Conservation (phyloP, 2,888 invertebrate species). For the Gymnoscelis rufifasciata region DNA sequence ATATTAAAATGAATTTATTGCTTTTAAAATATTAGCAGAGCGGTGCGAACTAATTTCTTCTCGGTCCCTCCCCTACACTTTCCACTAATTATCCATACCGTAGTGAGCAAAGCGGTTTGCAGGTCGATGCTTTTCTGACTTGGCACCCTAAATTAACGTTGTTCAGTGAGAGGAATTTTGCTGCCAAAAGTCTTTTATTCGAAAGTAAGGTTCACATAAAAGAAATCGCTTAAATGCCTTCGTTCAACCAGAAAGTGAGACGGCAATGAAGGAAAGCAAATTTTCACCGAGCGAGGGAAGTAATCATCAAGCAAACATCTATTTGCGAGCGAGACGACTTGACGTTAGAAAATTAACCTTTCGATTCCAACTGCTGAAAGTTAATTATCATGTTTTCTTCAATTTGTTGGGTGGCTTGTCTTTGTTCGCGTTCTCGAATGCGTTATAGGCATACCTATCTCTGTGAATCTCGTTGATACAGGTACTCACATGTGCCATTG, state of each 20-base stretch:
- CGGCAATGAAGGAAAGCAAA: conserved; percentile 42
- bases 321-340: conserved; percentile 26
- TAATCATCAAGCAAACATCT: conserved; percentile 28
- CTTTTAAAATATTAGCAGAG: conserved; percentile 36
- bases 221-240: conserved; percentile 24
- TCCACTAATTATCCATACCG: conserved; percentile 51
- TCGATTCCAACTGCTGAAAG: conserved; percentile 20
- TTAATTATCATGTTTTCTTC: conserved; percentile 24
- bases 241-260: conserved; percentile 34
- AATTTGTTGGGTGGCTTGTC: conserved; percentile 18
- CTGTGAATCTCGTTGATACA: conserved; percentile 19
- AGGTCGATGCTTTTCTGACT: conserved; percentile 41
- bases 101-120: conserved; percentile 52
- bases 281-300: conserved; percentile 40
- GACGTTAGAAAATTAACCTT: conserved; percentile 32
- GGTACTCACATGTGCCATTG: conserved; percentile 16
- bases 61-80: conserved; percentile 36
- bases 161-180: conserved; percentile 24
- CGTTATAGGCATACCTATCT: background rate
- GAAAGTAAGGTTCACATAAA: conserved; percentile 22
- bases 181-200: conserved; percentile 23
- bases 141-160: conserved; percentile 37
- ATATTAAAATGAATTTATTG: conserved; percentile 30
- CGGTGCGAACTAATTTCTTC: conserved; percentile 43
- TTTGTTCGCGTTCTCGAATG: conserved; percentile 14